These are phyloP conservation scores for Psittacula echo DNA, from an alignment of 2,797 vertebrate species.

Conservation along the genomic window DNA sequence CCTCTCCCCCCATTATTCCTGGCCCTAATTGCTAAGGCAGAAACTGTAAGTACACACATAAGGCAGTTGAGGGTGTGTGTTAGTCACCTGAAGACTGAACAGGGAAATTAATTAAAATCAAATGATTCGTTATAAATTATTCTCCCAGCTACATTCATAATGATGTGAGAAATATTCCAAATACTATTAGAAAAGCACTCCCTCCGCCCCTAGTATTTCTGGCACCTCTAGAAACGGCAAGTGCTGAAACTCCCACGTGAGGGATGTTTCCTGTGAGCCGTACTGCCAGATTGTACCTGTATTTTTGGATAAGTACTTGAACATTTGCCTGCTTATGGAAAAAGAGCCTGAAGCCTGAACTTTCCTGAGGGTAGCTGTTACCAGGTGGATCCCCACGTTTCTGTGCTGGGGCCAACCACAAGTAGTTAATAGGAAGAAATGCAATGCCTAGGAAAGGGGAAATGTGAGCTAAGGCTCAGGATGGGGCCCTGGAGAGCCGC, in stretches of 20 bases:
- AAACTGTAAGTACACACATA: not conserved
- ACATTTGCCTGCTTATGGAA: constrained; percentile 41
- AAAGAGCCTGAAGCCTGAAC: not conserved
- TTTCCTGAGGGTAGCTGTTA: not conserved
- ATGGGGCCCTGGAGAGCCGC: not conserved
- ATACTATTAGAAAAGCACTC: constrained; percentile 50
- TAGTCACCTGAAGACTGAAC: constrained; percentile 27
- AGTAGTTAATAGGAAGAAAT: not conserved
- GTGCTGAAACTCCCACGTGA: constrained; percentile 58
- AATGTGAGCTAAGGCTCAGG: not conserved
- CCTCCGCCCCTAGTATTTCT: constrained; percentile 41
- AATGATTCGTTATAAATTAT: constrained; percentile 50
- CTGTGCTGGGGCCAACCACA: not conserved
- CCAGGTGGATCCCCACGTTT: constrained; percentile 26
- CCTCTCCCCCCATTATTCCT: not conserved
- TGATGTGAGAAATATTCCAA: constrained; percentile 66
- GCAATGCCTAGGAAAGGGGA: not conserved
- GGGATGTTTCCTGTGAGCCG: constrained; percentile 60
- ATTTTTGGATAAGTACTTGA: constrained; percentile 31
- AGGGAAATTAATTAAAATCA: constrained; percentile 49
- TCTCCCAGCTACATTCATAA: constrained; percentile 45
- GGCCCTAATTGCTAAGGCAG: not conserved
- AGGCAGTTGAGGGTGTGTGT: not conserved
- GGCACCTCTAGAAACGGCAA: constrained; percentile 63
- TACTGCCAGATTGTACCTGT: constrained; percentile 52